phyloP scores from a whole-genome alignment of 1,140 invertebrate species.

The Octopus bimaculoides region DNA sequence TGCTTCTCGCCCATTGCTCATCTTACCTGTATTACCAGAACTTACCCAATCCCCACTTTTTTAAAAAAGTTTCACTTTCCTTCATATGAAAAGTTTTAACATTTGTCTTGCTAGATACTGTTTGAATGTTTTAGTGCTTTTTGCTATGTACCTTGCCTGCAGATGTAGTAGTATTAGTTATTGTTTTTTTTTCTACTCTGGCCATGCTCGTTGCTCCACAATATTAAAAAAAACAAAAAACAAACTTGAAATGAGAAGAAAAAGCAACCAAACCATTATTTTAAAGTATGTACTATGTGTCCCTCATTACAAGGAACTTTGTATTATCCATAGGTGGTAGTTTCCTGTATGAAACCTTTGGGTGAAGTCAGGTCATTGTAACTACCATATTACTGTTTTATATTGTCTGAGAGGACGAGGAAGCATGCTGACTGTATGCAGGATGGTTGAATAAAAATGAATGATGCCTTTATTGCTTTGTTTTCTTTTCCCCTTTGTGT shows the following conservation, averaged over 20 bases:
- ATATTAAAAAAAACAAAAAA: too few species aligned
- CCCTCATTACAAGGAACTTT: constrained; percentile 3
- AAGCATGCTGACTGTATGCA: constrained; percentile 2
- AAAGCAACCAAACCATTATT: background rate
- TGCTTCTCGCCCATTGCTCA: too few species aligned
- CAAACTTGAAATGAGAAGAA: too few species aligned
- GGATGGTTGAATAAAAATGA: constrained; percentile 6
- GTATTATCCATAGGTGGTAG: constrained; percentile 4
- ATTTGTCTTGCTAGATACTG: too few species aligned
- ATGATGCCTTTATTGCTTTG: background rate
- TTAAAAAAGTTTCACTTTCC: too few species aligned
- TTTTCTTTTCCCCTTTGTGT: background rate
- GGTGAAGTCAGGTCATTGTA: background rate
- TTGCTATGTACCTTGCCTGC: too few species aligned
- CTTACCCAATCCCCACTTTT: too few species aligned
- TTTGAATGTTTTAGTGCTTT: too few species aligned
- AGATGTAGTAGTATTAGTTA: too few species aligned
- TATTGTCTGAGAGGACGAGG: constrained; percentile 1
- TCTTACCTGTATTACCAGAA: too few species aligned
- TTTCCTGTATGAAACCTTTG: constrained; percentile 2
- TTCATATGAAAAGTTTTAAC: too few species aligned
- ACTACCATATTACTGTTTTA: constrained; percentile 1
- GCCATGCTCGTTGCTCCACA: background rate
- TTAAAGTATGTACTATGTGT: background rate
- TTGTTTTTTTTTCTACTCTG: background rate